Conservation (phyloP, 2,888 invertebrate species). For the Volucella zonaria region DNA sequence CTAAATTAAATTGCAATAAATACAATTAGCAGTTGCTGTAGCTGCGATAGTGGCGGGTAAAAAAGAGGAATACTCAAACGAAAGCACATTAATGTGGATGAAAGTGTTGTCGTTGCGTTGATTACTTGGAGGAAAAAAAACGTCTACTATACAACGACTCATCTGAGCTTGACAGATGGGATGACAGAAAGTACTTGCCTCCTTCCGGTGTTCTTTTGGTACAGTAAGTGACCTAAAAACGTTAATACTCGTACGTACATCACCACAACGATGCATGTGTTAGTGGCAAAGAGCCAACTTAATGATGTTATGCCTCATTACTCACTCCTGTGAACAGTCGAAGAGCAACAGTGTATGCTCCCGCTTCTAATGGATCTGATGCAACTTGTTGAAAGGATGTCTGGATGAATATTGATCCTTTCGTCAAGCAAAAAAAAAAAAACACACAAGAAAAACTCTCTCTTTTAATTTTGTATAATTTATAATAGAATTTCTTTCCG, state of each 20-base stretch:
- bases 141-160: neutral
- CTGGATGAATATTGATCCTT: conserved; percentile 9
- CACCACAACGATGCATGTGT: neutral
- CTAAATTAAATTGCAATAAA: conserved; percentile 64
- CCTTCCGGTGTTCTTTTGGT: neutral
- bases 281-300: conserved; percentile 19
- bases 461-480: conserved; percentile 3
- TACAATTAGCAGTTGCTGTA: conserved; percentile 40
- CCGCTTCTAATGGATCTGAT: neutral
- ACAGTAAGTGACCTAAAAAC: too few species aligned
- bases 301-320: conserved; percentile 5
- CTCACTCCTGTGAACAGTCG: too few species aligned
- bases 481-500: neutral
- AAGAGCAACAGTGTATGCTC: neutral
- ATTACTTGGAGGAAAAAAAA: conserved; percentile 24
- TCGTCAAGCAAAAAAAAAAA: neutral
- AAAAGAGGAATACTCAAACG: neutral
- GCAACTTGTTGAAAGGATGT: conserved; percentile 30
- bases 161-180: neutral
- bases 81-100: conserved; percentile 26
- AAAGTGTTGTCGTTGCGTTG: conserved; percentile 48
- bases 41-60: neutral
- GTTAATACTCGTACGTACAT: too few species aligned
- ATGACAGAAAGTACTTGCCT: conserved; percentile 33
- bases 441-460: neutral